Evolutionary conservation across 92 coral and sea anemone species (phyloP), one percentile per base, ranked within the genome.

Genomic region (Phenganax subtilis): DNA sequence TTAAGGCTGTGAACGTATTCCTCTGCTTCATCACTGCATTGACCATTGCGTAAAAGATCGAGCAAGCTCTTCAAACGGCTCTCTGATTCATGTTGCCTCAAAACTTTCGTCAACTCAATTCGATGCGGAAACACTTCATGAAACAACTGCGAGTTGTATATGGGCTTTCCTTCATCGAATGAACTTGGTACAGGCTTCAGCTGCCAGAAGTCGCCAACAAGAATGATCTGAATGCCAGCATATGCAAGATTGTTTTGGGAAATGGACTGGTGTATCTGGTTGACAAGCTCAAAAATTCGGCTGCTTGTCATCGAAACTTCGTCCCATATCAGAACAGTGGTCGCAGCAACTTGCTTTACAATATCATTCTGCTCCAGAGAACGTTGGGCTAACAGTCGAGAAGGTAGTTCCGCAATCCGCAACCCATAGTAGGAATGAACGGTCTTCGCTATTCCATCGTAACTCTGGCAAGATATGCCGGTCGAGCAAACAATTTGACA

Each of bases 31-130:
- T 68, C 51, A 54, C 61, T 68, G 54, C 85, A 81, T 3, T 28
- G 7, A 30, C 85, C 85, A 3, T 17, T 9, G 3, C 85, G 77
- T 20, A 81, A 55, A 5, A 37, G 29, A n/a, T 81, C 61, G 11
- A 81, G 54, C 30, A 10, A 29, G 16, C 55, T 54, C 7, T 27
- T 14, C 1, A 81, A 70, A 8, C 12, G 59, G 57, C 61, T 55
- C 51, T 81, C 85, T 9, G 62, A 55, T 54, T 70, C 80, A 20
- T 56, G 30, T n/a, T 81, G 85, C 6, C 85, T n/a, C 20, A 81
- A 53, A 20, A 81, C 60, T 9, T 57, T 51, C 8, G 51, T 71
- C 16, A 81, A 54, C 37, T 81, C 80, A 31, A 53, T 52, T 30
- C 80, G 60, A 44, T 69, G 68, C 12, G n/a, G 53, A 11, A 69